Evolutionary conservation across 2,113 vertebrate species (phyloP).

Genomic region (Chrysemys picta): DNA sequence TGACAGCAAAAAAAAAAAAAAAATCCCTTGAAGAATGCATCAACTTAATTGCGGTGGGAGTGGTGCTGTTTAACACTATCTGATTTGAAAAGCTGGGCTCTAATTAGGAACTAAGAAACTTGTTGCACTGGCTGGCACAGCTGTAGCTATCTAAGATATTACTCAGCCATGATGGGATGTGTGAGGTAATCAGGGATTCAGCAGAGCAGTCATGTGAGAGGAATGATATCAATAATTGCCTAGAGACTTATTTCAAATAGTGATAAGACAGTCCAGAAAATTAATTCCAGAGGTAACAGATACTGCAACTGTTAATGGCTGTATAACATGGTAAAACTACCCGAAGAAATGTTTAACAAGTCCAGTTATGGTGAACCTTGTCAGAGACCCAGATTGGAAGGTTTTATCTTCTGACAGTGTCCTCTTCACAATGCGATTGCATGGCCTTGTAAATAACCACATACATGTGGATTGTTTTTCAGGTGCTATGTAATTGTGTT

Average conservation of each 20-base stretch:
- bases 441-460: not conserved
- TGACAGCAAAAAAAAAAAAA: not conserved
- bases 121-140: slow-evolving; percentile 44
- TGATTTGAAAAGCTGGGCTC: slow-evolving; percentile 24
- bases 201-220: not conserved
- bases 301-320: not conserved
- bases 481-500: not conserved
- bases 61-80: not conserved
- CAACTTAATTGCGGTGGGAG: not conserved
- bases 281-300: not conserved
- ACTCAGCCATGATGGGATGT: not conserved
- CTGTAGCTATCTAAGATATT: slow-evolving; percentile 38
- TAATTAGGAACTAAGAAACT: slow-evolving; percentile 12
- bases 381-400: not conserved
- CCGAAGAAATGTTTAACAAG: not conserved
- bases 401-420: not conserved
- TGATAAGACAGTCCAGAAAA: not conserved
- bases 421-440: not conserved
- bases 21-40: not conserved
- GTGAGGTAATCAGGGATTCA: not conserved
- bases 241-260: not conserved
- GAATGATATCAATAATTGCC: not conserved
- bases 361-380: not conserved
- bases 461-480: slow-evolving; percentile 20
- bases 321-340: not conserved